These are phyloP conservation scores for Pangasius djambal DNA, from an alignment of 2,797 vertebrate species.

Conservation along the genomic window DNA sequence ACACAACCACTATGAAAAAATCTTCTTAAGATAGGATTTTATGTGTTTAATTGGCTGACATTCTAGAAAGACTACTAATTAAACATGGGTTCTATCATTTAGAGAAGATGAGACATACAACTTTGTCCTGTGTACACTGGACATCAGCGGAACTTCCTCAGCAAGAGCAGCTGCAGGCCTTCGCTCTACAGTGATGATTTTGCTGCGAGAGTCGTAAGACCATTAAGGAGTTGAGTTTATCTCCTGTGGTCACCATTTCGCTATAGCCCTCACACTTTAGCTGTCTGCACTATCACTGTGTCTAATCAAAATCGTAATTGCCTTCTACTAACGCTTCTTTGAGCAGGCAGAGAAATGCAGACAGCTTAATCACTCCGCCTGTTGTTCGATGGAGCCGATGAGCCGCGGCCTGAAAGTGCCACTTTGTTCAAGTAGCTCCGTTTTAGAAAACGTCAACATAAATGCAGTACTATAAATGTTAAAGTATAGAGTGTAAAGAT, in stretches of 20 bases:
- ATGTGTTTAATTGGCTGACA: neutral
- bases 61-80: neutral
- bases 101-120: neutral
- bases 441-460: conserved; percentile 38
- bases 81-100: neutral
- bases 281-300: conserved; percentile 55
- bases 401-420: conserved; percentile 45
- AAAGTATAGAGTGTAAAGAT: conserved; percentile 7
- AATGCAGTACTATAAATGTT: conserved; percentile 35
- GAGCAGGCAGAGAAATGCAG: conserved; percentile 53
- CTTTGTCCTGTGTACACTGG: neutral
- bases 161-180: neutral
- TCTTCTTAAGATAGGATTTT: neutral
- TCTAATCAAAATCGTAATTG: conserved; percentile 61
- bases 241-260: conserved; percentile 52
- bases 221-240: conserved; percentile 44
- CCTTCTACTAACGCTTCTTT: conserved; percentile 66
- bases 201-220: conserved; percentile 11
- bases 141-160: neutral
- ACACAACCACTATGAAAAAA: neutral
- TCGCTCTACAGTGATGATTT: neutral
- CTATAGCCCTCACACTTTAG: conserved; percentile 59
- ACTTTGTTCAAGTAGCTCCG: conserved; percentile 56
- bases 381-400: conserved; percentile 58
- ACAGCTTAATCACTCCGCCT: conserved; percentile 41